Evolutionary conservation across 1,140 invertebrate genomes (phyloP).

Genomic region (Myzus persicae): DNA sequence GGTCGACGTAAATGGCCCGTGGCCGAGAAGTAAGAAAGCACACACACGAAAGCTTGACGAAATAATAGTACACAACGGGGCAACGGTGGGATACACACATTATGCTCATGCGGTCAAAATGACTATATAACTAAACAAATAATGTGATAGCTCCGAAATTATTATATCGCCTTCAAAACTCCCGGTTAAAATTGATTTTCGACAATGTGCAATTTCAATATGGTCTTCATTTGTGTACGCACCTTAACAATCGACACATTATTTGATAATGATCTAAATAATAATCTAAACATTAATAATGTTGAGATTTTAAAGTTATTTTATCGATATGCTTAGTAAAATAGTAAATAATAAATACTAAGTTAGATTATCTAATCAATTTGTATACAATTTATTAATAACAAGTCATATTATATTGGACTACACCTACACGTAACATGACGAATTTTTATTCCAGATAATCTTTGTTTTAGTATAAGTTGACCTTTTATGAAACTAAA

Average conservation of each 20-base stretch:
- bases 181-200: background rate
- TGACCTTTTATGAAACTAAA: too few relatives aligned
- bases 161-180: background rate
- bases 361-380: background rate
- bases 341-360: background rate
- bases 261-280: background rate
- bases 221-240: background rate
- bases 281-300: background rate
- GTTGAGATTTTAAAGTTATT: background rate
- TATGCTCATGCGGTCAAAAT: background rate
- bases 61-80: background rate
- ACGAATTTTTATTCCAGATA: too few relatives aligned
- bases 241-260: background rate
- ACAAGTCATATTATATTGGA: too few relatives aligned
- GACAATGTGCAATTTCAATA: background rate
- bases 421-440: too few relatives aligned
- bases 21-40: conserved; percentile 27
- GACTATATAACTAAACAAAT: background rate
- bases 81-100: background rate
- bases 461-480: too few relatives aligned
- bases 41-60: conserved; percentile 24
- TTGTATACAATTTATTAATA: background rate
- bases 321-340: background rate
- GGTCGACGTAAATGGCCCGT: background rate
- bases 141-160: background rate